These are phyloP conservation scores for Gymnothorax javanicus DNA, from an alignment of 2,797 vertebrate species.

Conservation along the genomic window DNA sequence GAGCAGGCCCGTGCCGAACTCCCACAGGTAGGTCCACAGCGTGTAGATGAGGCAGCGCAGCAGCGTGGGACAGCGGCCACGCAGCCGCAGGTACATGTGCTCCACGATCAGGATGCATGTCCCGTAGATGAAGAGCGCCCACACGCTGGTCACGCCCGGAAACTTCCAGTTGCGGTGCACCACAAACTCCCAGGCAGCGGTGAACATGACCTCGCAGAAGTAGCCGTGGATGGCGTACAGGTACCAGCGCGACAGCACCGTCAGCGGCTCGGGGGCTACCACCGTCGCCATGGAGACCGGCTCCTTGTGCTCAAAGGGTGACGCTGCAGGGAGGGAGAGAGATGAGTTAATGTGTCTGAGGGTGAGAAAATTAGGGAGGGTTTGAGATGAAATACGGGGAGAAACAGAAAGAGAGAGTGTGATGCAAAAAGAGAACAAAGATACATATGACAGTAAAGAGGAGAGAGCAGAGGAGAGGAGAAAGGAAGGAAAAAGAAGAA, in stretches of 20 bases:
- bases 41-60: conserved; percentile 95
- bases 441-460: neutral
- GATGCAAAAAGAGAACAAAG: neutral
- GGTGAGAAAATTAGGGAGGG: neutral
- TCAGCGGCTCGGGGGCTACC: conserved; percentile 83
- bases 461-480: neutral
- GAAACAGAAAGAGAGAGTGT: neutral
- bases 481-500: neutral
- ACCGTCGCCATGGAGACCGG: conserved; percentile 58
- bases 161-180: conserved; percentile 98
- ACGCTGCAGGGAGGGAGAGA: neutral
- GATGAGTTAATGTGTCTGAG: neutral
- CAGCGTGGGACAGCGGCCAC: conserved; percentile 81
- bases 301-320: conserved; percentile 37
- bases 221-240: conserved; percentile 98
- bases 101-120: conserved; percentile 97
- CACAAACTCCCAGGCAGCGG: conserved; percentile 95
- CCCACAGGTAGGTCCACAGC: conserved; percentile 96
- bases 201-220: conserved; percentile 99
- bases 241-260: conserved; percentile 93
- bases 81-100: conserved; percentile 90
- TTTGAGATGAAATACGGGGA: neutral
- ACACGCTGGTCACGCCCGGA: conserved; percentile 95
- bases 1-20: conserved; percentile 92
- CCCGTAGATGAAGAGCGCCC: conserved; percentile 98